Evolutionary conservation across 2,113 vertebrate genomes (phyloP).

Genomic region (Lepisosteus osseus): DNA sequence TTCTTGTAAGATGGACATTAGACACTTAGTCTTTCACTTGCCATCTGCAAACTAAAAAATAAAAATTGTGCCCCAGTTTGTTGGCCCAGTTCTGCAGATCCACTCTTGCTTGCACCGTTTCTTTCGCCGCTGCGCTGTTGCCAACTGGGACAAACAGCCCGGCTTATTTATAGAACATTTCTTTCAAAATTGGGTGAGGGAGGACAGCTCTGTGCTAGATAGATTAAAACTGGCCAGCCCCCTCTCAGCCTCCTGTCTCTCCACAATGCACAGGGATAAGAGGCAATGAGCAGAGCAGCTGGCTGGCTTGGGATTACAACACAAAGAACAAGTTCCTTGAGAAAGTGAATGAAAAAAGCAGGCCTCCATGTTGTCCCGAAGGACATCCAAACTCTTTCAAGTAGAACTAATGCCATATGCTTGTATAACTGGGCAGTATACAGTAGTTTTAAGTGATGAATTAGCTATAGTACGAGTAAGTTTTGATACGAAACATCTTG

Average conservation of each 20-base stretch:
- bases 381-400: slow-evolving; percentile 33
- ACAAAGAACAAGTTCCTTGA: slow-evolving; percentile 38
- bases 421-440: too few relatives aligned
- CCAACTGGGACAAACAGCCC: slow-evolving; percentile 70
- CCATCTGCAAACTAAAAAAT: not conserved
- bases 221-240: slow-evolving; percentile 50
- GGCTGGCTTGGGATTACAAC: slow-evolving; percentile 40
- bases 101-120: slow-evolving; percentile 61
- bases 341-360: slow-evolving; percentile 41
- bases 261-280: slow-evolving; percentile 54
- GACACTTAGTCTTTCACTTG: too few relatives aligned
- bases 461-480: too few relatives aligned
- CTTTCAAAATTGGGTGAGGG: slow-evolving; percentile 50
- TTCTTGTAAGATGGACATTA: too few relatives aligned
- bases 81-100: slow-evolving; percentile 52
- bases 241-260: slow-evolving; percentile 41
- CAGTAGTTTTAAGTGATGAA: too few relatives aligned
- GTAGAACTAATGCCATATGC: too few relatives aligned
- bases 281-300: slow-evolving; percentile 53
- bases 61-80: slow-evolving; percentile 47
- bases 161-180: slow-evolving; percentile 66
- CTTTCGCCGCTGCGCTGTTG: slow-evolving; percentile 66
- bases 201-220: slow-evolving; percentile 47
- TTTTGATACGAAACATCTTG: too few relatives aligned
- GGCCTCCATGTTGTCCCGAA: slow-evolving; percentile 41